Evolutionary conservation across 2,113 vertebrate species (phyloP).

Genomic region (Anseranas semipalmata): DNA sequence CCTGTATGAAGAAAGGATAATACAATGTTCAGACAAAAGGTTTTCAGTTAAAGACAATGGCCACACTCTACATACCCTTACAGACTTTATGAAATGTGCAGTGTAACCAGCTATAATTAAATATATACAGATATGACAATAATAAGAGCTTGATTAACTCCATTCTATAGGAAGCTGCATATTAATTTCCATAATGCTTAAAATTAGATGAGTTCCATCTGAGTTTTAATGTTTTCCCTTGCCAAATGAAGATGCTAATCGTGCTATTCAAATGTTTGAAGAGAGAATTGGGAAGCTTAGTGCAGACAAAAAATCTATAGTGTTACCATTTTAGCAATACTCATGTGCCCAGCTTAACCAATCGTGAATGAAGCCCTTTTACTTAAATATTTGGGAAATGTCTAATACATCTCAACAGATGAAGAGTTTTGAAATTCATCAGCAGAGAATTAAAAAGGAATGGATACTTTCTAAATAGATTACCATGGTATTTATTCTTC

Average conservation of each 20-base stretch:
- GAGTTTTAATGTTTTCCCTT: constrained; percentile 53
- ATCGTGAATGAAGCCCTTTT: neutral
- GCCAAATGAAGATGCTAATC: constrained; percentile 61
- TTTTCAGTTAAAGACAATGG: neutral
- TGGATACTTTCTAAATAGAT: neutral
- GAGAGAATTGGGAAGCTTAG: constrained; percentile 24
- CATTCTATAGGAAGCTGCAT: constrained; percentile 44
- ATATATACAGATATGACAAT: constrained; percentile 24
- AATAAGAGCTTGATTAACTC: constrained; percentile 60
- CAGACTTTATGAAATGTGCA: neutral
- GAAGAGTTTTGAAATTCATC: neutral
- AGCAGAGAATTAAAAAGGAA: neutral
- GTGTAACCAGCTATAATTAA: constrained; percentile 4
- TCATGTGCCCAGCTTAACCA: neutral
- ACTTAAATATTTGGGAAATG: constrained; percentile 43
- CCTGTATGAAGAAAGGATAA: neutral
- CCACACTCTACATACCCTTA: neutral
- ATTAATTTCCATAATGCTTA: constrained; percentile 50
- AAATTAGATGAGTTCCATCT: constrained; percentile 47
- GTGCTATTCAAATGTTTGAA: constrained; percentile 51
- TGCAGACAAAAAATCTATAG: constrained; percentile 23
- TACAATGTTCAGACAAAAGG: neutral
- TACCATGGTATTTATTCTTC: neutral
- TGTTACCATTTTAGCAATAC: constrained; percentile 48
- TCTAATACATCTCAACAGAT: neutral